A percentile compares a stretch with the other conserved stretches of the same genome.
Evolutionary conservation across 35 echinoderm and acorn worm species (phyloP).

Genomic region (Ophioderma brevispina): DNA sequence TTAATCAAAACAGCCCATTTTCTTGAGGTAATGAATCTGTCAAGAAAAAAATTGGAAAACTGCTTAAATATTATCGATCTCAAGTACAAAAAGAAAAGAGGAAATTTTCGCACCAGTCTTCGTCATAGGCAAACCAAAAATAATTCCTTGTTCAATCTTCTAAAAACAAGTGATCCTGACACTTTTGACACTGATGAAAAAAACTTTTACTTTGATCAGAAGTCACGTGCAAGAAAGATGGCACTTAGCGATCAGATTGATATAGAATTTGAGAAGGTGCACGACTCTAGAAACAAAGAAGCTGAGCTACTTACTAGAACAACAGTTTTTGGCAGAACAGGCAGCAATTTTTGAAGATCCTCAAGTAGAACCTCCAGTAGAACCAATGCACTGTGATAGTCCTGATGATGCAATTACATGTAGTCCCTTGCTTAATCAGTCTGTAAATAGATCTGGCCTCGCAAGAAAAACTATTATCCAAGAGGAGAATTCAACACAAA

Average conservation of each 20-base stretch:
- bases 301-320: neutral
- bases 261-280: conserved; percentile 2
- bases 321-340: neutral
- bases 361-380: neutral
- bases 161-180: neutral
- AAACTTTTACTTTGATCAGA: neutral
- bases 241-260: conserved; percentile 8
- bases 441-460: too few species aligned
- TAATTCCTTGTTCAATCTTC: neutral
- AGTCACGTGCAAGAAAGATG: neutral
- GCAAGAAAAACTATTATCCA: too few species aligned
- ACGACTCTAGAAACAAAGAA: conserved; percentile 1
- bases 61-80: neutral
- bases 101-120: neutral
- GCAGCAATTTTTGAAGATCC: neutral
- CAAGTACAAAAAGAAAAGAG: conserved; percentile 1
- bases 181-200: neutral
- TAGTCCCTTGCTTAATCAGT: neutral
- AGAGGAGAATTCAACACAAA: too few species aligned
- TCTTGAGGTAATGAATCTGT: too few species aligned
- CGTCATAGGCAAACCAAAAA: neutral
- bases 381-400: neutral
- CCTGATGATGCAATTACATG: conserved; percentile 3
- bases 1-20: too few species aligned
- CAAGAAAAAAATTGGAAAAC: too few species aligned